A percentile compares a stretch with the other conserved stretches of the same genome.
Conservation (phyloP, 2,888 invertebrate genomes). For the Sipha maydis region DNA sequence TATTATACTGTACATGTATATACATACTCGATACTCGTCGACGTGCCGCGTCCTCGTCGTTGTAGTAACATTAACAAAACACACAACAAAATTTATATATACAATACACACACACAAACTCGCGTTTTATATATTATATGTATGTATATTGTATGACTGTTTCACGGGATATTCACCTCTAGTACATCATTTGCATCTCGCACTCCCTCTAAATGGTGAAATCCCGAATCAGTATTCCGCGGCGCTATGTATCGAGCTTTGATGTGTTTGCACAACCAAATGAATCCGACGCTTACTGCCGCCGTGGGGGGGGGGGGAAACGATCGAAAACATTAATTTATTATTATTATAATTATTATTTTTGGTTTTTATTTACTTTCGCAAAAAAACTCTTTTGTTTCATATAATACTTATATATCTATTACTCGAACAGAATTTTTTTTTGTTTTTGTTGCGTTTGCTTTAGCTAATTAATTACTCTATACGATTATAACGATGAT, state of each 20-base stretch:
- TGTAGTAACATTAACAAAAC: conserved; percentile 52
- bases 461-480: no score
- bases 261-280: conserved; percentile 55
- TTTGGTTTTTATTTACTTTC: no score
- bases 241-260: conserved; percentile 14
- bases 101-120: neutral
- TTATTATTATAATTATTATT: neutral
- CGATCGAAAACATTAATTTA: neutral
- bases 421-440: no score
- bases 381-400: neutral
- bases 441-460: no score
- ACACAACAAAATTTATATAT: conserved; percentile 26
- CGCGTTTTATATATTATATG: neutral
- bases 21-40: neutral
- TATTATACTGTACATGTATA: neutral
- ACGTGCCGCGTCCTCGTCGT: neutral
- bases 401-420: no score
- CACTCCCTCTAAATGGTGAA: neutral
- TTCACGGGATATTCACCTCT: conserved; percentile 26
- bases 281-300: neutral
- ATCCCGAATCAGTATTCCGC: conserved; percentile 59
- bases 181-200: conserved; percentile 22
- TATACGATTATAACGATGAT: no score
- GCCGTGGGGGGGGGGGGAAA: neutral
- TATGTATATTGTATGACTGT: conserved; percentile 12